phyloP scores from a whole-genome alignment of 2,113 vertebrate species.

The Colius striatus region DNA sequence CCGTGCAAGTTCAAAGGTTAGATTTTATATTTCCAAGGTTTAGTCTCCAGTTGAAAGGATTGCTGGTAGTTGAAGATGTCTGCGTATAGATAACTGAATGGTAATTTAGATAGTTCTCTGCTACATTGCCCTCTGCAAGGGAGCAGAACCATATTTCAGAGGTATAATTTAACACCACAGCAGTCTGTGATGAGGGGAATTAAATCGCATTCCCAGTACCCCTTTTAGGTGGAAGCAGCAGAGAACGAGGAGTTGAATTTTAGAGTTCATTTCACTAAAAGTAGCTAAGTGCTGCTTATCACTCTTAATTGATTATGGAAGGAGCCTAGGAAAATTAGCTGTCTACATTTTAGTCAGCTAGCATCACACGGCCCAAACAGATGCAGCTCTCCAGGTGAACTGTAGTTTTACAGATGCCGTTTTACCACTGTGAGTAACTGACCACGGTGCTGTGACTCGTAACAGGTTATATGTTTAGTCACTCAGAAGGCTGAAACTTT shows the following conservation, averaged over 20 bases:
- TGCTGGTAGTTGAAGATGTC: not conserved
- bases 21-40: not conserved
- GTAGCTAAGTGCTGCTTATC: not conserved
- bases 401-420: not conserved
- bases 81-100: not conserved
- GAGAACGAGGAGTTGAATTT: not conserved
- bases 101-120: not conserved
- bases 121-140: not conserved
- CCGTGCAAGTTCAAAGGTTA: not conserved
- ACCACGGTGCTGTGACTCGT: fast-evolving
- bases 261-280: not conserved
- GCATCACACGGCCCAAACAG: not conserved
- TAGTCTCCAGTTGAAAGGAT: not conserved
- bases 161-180: not conserved
- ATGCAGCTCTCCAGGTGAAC: not conserved
- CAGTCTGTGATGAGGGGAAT: not conserved
- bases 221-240: not conserved
- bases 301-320: not conserved
- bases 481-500: not conserved
- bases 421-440: not conserved
- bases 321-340: not conserved
- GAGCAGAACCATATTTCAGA: not conserved
- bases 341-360: not conserved
- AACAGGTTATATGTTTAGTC: not conserved
- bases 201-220: not conserved